These are phyloP conservation scores for Villa cingulata DNA, from an alignment of 2,888 invertebrate species.

Conservation along the genomic window DNA sequence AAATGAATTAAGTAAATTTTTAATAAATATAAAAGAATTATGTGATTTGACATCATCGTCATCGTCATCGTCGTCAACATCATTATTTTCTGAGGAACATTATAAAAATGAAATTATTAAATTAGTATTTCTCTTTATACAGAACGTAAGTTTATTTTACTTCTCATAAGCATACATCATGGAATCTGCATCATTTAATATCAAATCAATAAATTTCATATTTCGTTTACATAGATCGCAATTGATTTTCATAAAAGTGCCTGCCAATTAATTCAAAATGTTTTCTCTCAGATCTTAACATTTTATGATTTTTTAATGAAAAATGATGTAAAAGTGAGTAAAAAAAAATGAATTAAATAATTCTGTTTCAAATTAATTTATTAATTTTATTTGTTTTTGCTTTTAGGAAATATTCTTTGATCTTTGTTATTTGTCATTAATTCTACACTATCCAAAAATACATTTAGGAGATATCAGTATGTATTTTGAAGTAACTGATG, in stretches of 20 bases:
- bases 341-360: too few relatives aligned
- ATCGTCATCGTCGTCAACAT: too few relatives aligned
- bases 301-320: constrained; percentile 24
- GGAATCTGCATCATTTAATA: too few relatives aligned
- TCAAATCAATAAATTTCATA: neutral
- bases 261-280: neutral
- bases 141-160: neutral
- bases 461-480: neutral
- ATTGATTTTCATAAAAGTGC: constrained; percentile 1
- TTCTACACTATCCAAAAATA: neutral
- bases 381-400: neutral
- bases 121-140: neutral
- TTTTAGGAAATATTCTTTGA: neutral
- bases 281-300: neutral
- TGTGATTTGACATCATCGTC: neutral
- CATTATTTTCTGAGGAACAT: neutral
- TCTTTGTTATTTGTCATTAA: neutral
- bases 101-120: constrained; percentile 1
- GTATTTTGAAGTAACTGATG: neutral
- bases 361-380: neutral
- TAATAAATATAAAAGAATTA: constrained; percentile 9
- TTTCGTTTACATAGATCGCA: neutral
- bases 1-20: constrained; percentile 19
- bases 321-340: constrained; percentile 14
- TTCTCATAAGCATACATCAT: too few relatives aligned